These are phyloP conservation scores for Chiroxiphia lanceolata DNA, from an alignment of 2,797 vertebrate genomes.

Conservation along the genomic window DNA sequence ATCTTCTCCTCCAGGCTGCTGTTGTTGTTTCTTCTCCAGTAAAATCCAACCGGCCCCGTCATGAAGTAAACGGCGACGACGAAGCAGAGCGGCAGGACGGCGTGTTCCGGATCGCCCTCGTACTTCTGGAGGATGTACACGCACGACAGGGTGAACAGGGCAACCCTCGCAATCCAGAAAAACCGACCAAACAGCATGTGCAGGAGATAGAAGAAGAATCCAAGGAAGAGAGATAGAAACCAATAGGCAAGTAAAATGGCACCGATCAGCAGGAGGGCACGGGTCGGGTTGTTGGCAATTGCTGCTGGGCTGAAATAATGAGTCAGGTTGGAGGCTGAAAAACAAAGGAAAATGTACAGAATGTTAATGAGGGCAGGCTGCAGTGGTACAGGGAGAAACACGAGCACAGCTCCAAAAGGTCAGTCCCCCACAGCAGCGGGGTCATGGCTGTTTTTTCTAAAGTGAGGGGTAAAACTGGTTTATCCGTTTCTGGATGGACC, in stretches of 20 bases:
- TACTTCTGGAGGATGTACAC: conserved; percentile 97
- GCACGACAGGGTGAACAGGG: conserved; percentile 92
- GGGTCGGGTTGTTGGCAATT: conserved; percentile 87
- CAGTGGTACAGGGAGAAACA: neutral
- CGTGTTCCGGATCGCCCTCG: conserved; percentile 90
- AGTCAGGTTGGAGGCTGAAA: conserved; percentile 83
- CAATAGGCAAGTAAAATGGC: conserved; percentile 90
- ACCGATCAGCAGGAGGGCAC: conserved; percentile 86
- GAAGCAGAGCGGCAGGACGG: conserved; percentile 90
- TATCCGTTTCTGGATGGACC: neutral
- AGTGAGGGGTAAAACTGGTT: neutral
- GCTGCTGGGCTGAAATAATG: conserved; percentile 92
- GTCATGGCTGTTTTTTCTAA: neutral
- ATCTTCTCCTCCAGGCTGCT: conserved; percentile 93
- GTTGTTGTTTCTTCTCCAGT: conserved; percentile 85
- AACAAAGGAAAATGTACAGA: conserved; percentile 10
- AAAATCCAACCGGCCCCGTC: conserved; percentile 91
- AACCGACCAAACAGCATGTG: conserved; percentile 90
- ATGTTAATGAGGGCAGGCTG: neutral
- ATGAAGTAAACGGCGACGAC: conserved; percentile 95
- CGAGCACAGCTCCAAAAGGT: neutral
- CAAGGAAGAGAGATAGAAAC: conserved; percentile 91
- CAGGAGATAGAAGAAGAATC: conserved; percentile 90
- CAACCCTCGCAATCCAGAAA: conserved; percentile 90
- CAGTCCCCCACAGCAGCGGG: neutral